phyloP scores from a whole-genome alignment of 2,888 invertebrate species.

The Ichneumon xanthorius region DNA sequence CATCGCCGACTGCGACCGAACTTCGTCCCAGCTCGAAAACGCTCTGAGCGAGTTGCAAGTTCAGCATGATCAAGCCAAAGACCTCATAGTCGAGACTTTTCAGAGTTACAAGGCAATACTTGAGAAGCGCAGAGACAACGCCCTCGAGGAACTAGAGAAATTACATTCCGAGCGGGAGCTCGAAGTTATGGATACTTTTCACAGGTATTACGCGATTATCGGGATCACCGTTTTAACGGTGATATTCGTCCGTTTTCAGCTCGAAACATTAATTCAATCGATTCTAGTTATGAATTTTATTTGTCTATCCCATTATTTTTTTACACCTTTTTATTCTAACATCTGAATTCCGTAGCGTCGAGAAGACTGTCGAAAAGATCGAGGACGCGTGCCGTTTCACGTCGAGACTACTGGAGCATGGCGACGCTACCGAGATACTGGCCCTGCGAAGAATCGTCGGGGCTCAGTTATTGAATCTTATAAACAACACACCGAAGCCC shows the following conservation, averaged over 20 bases:
- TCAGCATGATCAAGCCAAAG: constrained; percentile 94
- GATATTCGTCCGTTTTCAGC: background rate
- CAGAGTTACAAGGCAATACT: constrained; percentile 93
- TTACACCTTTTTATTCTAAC: constrained; percentile 52
- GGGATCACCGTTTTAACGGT: background rate
- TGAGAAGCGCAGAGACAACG: constrained; percentile 92
- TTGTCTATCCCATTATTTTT: background rate
- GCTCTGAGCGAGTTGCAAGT: constrained; percentile 94
- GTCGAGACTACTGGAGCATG: constrained; percentile 92
- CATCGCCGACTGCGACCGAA: constrained; percentile 91
- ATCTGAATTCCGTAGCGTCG: constrained; percentile 86
- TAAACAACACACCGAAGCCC: constrained; percentile 93
- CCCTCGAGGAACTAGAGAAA: constrained; percentile 90
- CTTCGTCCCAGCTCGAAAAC: constrained; percentile 91
- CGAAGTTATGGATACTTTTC: constrained; percentile 95
- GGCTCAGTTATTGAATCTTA: constrained; percentile 91
- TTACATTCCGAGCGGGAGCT: constrained; percentile 94
- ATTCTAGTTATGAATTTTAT: background rate
- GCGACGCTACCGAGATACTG: constrained; percentile 94
- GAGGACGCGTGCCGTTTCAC: constrained; percentile 95
- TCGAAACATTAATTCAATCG: background rate
- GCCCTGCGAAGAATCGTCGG: constrained; percentile 92
- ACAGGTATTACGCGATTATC: constrained; percentile 84
- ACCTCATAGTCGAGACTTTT: constrained; percentile 92
- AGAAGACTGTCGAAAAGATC: constrained; percentile 93